These are phyloP conservation scores for Dinocampus coccinellae DNA, from an alignment of 2,888 invertebrate species.

Conservation along the genomic window DNA sequence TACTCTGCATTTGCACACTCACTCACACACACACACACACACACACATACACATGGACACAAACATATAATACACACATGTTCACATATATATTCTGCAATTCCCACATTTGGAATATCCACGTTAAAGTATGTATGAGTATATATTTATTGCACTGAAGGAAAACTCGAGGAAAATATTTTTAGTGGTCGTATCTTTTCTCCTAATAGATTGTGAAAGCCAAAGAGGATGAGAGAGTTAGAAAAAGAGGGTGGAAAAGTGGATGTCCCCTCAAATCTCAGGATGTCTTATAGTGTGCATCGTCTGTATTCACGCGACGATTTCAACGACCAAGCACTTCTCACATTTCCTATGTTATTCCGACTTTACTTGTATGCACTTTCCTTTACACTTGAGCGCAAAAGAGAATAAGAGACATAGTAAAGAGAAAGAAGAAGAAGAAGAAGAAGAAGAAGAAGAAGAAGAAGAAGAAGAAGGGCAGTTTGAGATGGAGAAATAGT, in stretches of 20 bases:
- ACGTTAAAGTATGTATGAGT: background rate
- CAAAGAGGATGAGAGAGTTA: background rate
- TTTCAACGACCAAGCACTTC: constrained; percentile 17
- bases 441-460: constrained; percentile 32
- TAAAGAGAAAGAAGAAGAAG: background rate
- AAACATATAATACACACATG: no score
- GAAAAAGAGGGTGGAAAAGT: background rate
- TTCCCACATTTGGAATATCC: background rate
- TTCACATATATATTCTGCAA: background rate
- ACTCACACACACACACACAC: background rate
- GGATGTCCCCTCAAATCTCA: background rate
- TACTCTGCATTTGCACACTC: background rate
- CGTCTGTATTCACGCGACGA: constrained; percentile 20
- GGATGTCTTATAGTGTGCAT: background rate
- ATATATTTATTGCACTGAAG: background rate
- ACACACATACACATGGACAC: no score
- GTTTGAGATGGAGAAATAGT: constrained; percentile 16
- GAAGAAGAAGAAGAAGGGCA: constrained; percentile 29
- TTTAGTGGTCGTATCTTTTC: background rate
- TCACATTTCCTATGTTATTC: constrained; percentile 24
- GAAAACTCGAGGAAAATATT: constrained; percentile 6
- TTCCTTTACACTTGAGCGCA: constrained; percentile 20
- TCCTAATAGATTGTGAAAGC: background rate
- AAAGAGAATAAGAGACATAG: background rate
- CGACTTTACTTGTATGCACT: background rate